phyloP scores from a whole-genome alignment of 2,888 invertebrate genomes.

The Carpatolechia fugitivella region DNA sequence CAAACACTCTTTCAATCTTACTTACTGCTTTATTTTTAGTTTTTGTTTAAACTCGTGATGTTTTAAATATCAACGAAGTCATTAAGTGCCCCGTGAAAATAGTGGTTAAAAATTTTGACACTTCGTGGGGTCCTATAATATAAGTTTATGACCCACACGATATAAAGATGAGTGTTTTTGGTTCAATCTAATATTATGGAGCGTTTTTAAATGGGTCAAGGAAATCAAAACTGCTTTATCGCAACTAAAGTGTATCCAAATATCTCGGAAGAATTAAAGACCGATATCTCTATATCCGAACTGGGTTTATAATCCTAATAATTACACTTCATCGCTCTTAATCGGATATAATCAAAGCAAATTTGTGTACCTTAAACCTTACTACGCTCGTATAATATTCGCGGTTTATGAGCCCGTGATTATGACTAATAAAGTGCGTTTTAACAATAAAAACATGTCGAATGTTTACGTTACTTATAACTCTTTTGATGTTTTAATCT shows the following conservation, averaged over 20 bases:
- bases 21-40: too few species aligned
- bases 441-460: conserved; percentile 9
- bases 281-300: conserved; percentile 45
- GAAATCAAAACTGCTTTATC: conserved; percentile 47
- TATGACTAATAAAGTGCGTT: conserved; percentile 9
- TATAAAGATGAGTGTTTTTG: too few species aligned
- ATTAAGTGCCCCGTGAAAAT: too few species aligned
- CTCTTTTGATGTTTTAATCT: conserved; percentile 9
- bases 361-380: too few species aligned
- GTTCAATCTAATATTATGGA: too few species aligned
- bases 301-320: conserved; percentile 44
- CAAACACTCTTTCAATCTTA: too few species aligned
- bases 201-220: conserved; percentile 45
- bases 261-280: conserved; percentile 43
- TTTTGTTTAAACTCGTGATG: too few species aligned
- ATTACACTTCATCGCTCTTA: conserved; percentile 10
- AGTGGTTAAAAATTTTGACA: too few species aligned
- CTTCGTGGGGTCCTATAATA: too few species aligned
- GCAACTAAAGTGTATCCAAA: conserved; percentile 49
- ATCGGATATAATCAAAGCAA: not conserved
- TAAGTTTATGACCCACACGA: too few species aligned
- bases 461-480: conserved; percentile 1
- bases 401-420: conserved; percentile 5
- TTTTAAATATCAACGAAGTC: too few species aligned
- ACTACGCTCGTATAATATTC: not conserved